Evolutionary conservation across 2,797 vertebrate genomes (phyloP).

Genomic region (Sebastes alutus): DNA sequence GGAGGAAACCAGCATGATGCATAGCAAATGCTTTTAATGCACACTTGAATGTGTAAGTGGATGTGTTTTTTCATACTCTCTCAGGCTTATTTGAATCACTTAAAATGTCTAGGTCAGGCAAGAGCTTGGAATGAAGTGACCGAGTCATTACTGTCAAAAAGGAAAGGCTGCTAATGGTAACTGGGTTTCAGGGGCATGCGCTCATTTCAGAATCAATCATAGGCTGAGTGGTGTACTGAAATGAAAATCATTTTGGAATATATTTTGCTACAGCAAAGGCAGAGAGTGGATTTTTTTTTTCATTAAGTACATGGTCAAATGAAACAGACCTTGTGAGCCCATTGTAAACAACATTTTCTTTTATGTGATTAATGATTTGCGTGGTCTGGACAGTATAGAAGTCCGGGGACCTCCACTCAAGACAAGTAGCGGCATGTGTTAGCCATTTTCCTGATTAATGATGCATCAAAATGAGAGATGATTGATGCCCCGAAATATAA

Average conservation of each 20-base stretch:
- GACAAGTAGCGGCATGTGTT: conserved; percentile 72
- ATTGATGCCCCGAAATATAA: conserved; percentile 74
- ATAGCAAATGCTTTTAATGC: conserved; percentile 60
- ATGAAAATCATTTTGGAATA: conserved; percentile 74
- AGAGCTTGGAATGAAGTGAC: conserved; percentile 63
- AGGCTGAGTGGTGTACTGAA: conserved; percentile 45
- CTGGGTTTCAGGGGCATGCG: conserved; percentile 43
- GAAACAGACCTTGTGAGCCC: conserved; percentile 59
- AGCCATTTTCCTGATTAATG: conserved; percentile 78
- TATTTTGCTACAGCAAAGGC: conserved; percentile 62
- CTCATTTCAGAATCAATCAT: conserved; percentile 77
- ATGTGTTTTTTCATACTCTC: conserved; percentile 52
- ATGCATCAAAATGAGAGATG: conserved; percentile 73
- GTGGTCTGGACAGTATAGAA: conserved; percentile 54
- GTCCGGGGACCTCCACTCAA: conserved; percentile 50
- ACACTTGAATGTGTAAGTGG: conserved; percentile 52
- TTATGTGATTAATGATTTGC: conserved; percentile 65
- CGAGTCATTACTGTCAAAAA: conserved; percentile 73
- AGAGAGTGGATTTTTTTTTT: conserved; percentile 40
- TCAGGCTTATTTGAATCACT: conserved; percentile 65
- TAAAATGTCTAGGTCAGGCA: conserved; percentile 68
- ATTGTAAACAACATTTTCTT: conserved; percentile 64
- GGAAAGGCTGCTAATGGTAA: conserved; percentile 59
- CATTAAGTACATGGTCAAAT: conserved; percentile 54
- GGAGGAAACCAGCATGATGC: conserved; percentile 54